Evolutionary conservation across 2,797 vertebrate species (phyloP), one percentile per base, ranked within the genome.

Genomic region (Phoeniculus purpureus): DNA sequence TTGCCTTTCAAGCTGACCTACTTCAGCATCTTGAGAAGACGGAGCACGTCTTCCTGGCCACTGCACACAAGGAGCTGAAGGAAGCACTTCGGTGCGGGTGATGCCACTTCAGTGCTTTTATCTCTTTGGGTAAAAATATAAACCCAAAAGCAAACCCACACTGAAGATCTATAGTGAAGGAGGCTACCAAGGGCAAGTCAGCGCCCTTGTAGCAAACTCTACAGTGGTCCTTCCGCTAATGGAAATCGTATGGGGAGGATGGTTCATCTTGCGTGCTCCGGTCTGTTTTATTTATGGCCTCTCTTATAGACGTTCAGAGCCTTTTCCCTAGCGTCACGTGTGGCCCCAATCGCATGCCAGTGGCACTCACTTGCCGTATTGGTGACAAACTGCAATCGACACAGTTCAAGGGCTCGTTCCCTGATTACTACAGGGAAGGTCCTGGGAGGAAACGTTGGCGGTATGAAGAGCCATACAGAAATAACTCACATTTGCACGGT

Each of bases 201-300:
- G 15, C 3, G 90, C 22, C 40, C 90, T 43, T 56, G 65, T 66
- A 88, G 43, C 92, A 94, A 91, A 87, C 92, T 90, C 91, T 91
- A 40, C 48, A 81, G 25, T 74, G 81, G 17, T 83, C 61, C 37
- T 82, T 84, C 77, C 65, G 37, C 43, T 95, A 91, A 95, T 85
- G 66, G 83, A 88, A 90, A 90, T 91, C 85, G 66, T 80, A 82
- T 83, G 83, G 48, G 58, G 71, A 84, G 80, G n/a, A 59, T 94
- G 86, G 91, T 88, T 90, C 19, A 86, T 92, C 51, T 94, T 20
- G 2, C 21, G 5, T 92, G 40, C 65, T 90, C 45, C 84, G 75
- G 72, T 80, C 77, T 5, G 0, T 54, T 93, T 91, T 92, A 95
- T 95, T 96, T 94, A 94, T 84, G 62, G 77, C 48, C 31, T 51